These are phyloP conservation scores for Drosophila pseudoananassae DNA, from an alignment of 1,140 invertebrate species.

Conservation along the genomic window DNA sequence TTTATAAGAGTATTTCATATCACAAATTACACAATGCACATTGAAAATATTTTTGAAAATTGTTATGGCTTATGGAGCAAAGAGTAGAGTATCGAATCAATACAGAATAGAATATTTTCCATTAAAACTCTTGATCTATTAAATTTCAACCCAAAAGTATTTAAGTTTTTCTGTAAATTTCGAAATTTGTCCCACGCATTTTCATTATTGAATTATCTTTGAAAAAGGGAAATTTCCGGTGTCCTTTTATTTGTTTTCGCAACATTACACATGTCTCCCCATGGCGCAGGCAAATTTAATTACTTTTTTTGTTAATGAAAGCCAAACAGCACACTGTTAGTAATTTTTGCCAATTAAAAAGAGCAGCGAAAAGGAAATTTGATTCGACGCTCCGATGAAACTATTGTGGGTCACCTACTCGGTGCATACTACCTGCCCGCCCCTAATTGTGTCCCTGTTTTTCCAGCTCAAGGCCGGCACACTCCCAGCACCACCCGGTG, in stretches of 20 bases:
- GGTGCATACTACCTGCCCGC: neutral
- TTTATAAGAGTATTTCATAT: no score
- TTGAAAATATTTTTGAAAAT: no score
- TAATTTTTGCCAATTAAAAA: conserved; percentile 46
- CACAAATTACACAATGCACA: no score
- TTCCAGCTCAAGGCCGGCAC: conserved; percentile 65
- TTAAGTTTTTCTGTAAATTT: neutral
- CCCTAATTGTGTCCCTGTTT: conserved; percentile 27
- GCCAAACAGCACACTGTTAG: conserved; percentile 31
- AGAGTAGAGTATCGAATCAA: no score
- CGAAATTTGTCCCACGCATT: neutral
- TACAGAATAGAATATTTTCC: no score
- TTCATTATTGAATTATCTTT: conserved; percentile 1
- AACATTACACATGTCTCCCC: conserved; percentile 4
- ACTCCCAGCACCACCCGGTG: conserved; percentile 69
- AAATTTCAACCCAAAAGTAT: neutral
- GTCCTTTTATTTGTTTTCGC: conserved; percentile 2
- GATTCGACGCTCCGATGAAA: conserved; percentile 7
- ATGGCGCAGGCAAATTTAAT: conserved; percentile 30
- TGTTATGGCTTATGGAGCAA: no score
- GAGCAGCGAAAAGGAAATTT: conserved; percentile 22
- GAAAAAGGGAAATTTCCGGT: neutral
- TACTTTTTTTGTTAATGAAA: conserved; percentile 47
- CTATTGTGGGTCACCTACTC: conserved; percentile 19
- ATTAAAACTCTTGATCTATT: no score